Evolutionary conservation across 2,113 vertebrate species (phyloP).

Genomic region (Toxotes chatareus): DNA sequence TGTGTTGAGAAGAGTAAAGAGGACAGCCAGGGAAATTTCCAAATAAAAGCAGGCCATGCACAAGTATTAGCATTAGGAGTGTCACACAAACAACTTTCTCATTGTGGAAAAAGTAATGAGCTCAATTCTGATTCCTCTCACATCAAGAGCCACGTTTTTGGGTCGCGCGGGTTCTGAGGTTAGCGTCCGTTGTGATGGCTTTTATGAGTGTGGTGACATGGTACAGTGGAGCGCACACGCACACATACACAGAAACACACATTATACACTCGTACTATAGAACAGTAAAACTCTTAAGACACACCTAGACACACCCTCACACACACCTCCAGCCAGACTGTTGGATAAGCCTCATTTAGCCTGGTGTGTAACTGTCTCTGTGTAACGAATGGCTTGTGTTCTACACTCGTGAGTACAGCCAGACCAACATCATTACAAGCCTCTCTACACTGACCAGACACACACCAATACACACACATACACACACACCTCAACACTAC

Average conservation of each 20-base stretch:
- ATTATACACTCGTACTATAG: slow-evolving; percentile 44
- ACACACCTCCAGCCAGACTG: slow-evolving; percentile 71
- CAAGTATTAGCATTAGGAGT: slow-evolving; percentile 69
- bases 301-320: slow-evolving; percentile 55
- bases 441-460: slow-evolving; percentile 59
- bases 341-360: slow-evolving; percentile 80
- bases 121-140: slow-evolving; percentile 56
- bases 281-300: slow-evolving; percentile 32
- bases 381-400: slow-evolving; percentile 75
- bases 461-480: slow-evolving; percentile 31
- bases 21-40: slow-evolving; percentile 76
- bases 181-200: slow-evolving; percentile 45
- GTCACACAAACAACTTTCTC: slow-evolving; percentile 80
- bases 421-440: slow-evolving; percentile 54
- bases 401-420: slow-evolving; percentile 55
- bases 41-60: slow-evolving; percentile 74
- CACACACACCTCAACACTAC: slow-evolving; percentile 56
- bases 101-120: slow-evolving; percentile 81
- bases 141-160: slow-evolving; percentile 47
- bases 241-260: slow-evolving; percentile 7
- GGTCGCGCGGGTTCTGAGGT: slow-evolving; percentile 54
- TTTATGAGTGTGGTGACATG: slow-evolving; percentile 55
- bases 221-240: slow-evolving; percentile 1
- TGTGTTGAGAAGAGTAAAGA: slow-evolving; percentile 46
- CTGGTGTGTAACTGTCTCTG: slow-evolving; percentile 73